Percentiles rank a stretch among this genome's conserved stretches.
Evolutionary conservation across 2,113 vertebrate genomes (phyloP).

Genomic region (Ovis canadensis): DNA sequence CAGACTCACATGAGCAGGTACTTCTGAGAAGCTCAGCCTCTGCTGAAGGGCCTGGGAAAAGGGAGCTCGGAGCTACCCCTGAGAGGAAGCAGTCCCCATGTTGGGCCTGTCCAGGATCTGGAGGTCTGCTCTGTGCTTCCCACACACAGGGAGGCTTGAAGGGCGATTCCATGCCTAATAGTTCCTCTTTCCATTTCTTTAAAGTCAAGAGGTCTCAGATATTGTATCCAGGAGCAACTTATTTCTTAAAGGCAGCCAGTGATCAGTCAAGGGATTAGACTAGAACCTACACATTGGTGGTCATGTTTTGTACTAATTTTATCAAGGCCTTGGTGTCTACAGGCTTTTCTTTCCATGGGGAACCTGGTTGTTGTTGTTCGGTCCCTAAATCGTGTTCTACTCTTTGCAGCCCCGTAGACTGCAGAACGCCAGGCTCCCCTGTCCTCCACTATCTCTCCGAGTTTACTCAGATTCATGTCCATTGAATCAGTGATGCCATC

Average conservation of each 20-base stretch:
- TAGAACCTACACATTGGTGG: background rate
- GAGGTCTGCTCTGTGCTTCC: background rate
- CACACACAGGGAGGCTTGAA: background rate
- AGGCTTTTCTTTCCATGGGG: background rate
- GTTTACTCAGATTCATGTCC: background rate
- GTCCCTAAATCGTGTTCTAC: background rate
- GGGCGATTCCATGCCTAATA: background rate
- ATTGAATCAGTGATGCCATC: background rate
- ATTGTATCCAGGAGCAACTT: background rate
- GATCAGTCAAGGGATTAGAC: background rate
- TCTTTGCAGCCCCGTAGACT: background rate
- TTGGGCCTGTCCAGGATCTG: background rate
- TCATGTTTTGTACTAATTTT: background rate
- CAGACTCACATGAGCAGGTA: background rate
- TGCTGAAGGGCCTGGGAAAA: background rate
- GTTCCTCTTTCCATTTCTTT: background rate
- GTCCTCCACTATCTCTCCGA: background rate
- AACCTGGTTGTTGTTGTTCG: background rate
- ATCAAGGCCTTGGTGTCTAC: background rate
- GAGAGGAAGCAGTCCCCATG: background rate
- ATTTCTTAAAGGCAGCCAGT: background rate
- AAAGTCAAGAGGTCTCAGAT: background rate
- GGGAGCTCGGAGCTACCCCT: background rate
- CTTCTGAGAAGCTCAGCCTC: background rate
- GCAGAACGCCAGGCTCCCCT: background rate